Conservation (phyloP, 2,888 invertebrate genomes). For the Coelogynopora nodosa region DNA sequence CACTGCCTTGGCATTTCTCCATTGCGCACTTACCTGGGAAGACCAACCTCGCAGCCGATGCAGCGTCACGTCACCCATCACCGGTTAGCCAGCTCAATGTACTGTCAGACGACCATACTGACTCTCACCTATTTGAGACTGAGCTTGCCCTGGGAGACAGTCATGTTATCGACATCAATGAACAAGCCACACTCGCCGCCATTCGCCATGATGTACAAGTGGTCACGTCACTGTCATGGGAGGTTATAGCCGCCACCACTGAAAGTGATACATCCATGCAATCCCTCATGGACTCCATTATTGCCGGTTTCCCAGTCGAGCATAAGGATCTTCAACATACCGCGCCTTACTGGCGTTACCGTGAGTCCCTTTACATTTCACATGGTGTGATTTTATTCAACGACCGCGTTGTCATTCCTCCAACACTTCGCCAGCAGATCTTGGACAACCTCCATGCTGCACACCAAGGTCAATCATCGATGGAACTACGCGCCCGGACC, state of each 20-base stretch:
- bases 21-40: slow-evolving; percentile 34
- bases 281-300: not conserved
- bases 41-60: not conserved
- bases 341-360: not conserved
- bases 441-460: not conserved
- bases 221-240: not conserved
- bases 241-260: slow-evolving; percentile 1
- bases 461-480: not conserved
- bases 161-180: not conserved
- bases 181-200: not conserved
- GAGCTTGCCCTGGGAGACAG: too few relatives aligned
- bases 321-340: not conserved
- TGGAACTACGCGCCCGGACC: not conserved
- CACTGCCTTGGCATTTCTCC: slow-evolving; percentile 21
- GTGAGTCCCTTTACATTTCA: not conserved
- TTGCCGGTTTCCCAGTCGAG: not conserved
- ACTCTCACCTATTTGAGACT: too few relatives aligned
- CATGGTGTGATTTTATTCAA: not conserved
- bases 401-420: not conserved
- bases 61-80: not conserved
- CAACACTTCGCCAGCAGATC: not conserved
- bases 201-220: slow-evolving; percentile 14
- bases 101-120: too few relatives aligned
- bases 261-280: not conserved
- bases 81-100: slow-evolving; percentile 9